Evolutionary conservation across 2,797 vertebrate genomes (phyloP), one percentile per base, ranked within the genome.

Genomic region (Semotilus atromaculatus): DNA sequence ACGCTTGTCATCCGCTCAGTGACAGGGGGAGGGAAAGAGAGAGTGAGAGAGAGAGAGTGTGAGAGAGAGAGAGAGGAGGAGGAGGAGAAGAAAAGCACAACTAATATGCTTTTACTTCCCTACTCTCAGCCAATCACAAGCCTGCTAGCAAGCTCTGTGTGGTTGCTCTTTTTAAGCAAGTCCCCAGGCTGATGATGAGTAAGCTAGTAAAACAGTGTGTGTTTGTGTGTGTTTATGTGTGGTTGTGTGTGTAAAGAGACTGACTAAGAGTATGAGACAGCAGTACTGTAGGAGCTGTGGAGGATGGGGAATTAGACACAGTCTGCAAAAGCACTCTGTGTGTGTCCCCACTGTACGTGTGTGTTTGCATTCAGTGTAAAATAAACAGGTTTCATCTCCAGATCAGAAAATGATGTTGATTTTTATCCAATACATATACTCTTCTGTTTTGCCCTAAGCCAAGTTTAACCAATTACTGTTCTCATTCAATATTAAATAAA

Each of bases 1-100:
- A 91, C 86, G 90, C 93, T 91, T 93, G 93, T 95, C 93, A 94
- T 93, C 91, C 93, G 91, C 75, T 82, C 78, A 75, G 71, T 83
- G 91, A 90, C 85, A 82, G 87, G 88, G 80, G 79, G 58, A 76
- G 40, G 10, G 40, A 60, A 82, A 81, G 58, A 85, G 55, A 81
- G 29, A 71, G 36, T 23, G 31, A 74, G 31, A 72, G 83, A 67
- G 78, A 66, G 87, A 86, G 73, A 19, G 67, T 26, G 10, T 38
- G 19, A 36, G 85, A 70, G 26, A 74, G 3, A 26, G 43, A 45
- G 70, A 48, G 60, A n/a, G n/a, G n/a, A 62, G 60, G 60, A 31
- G 60, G 29, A n/a, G 19, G 51, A 40, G 36, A 60, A 67, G 80
- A 81, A 90, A 89, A 84, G 70, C 26, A 85, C 83, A 79, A 87